Evolutionary conservation across 2,797 vertebrate genomes (phyloP).

Genomic region (Gadopsis bispinosus): DNA sequence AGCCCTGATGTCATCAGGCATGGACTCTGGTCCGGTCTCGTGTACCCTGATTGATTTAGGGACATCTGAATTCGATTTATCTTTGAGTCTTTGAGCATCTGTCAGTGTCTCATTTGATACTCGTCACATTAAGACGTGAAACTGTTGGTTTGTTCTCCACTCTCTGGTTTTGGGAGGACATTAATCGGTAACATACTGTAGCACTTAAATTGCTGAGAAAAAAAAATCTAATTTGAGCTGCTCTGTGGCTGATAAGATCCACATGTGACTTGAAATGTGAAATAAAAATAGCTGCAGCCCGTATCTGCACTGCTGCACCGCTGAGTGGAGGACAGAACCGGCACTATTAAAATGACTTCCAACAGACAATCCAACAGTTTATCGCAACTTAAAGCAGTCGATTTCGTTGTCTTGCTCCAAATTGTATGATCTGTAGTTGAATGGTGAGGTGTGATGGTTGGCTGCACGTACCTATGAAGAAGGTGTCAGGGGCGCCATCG

Average conservation of each 20-base stretch:
- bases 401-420: neutral
- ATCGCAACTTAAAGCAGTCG: neutral
- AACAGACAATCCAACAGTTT: neutral
- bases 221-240: neutral
- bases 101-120: neutral
- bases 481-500: conserved; percentile 87
- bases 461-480: conserved; percentile 91
- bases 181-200: neutral
- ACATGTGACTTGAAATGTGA: too few species aligned
- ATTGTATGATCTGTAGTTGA: neutral
- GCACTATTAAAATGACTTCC: neutral
- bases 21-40: neutral
- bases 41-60: neutral
- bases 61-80: neutral
- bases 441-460: neutral
- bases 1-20: neutral
- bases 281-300: neutral
- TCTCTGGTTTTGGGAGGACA: neutral
- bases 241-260: neutral
- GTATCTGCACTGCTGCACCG: neutral
- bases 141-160: neutral
- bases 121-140: neutral
- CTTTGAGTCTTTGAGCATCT: neutral
- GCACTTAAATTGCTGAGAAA: neutral
- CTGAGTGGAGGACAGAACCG: neutral